Conservation (phyloP, 2,888 invertebrate species). For the Netelia fuscicornis region DNA sequence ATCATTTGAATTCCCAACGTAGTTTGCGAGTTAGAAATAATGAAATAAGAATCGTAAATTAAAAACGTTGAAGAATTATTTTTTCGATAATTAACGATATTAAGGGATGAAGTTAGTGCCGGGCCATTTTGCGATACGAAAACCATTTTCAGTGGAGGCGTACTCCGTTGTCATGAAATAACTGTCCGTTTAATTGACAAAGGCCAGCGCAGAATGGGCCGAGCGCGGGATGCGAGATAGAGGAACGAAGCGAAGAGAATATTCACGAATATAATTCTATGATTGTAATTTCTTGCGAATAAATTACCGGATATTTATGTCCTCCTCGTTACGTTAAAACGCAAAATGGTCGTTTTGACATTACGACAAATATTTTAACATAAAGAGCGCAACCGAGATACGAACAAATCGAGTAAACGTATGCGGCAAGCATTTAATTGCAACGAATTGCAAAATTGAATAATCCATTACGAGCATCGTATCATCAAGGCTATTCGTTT, state of each 20-base stretch:
- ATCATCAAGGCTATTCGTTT: conserved; percentile 38
- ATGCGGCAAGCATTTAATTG: conserved; percentile 33
- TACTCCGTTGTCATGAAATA: no score
- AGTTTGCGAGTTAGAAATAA: no score
- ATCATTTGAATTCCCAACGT: no score
- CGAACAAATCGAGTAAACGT: background rate
- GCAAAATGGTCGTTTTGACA: background rate
- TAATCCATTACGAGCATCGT: conserved; percentile 40
- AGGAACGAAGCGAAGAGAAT: no score
- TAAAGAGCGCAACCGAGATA: background rate
- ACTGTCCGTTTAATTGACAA: no score
- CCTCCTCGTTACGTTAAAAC: background rate
- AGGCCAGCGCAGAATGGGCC: no score
- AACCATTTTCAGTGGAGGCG: no score
- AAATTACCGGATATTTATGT: background rate
- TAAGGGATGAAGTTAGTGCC: no score
- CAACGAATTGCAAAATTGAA: conserved; percentile 37
- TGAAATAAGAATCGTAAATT: no score
- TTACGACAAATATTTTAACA: background rate
- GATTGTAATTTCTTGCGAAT: conserved; percentile 3
- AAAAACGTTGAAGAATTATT: no score
- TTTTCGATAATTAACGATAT: no score
- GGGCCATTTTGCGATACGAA: no score
- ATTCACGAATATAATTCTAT: conserved; percentile 7
- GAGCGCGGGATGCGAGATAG: background rate